These are phyloP conservation scores for Penaeus monodon DNA, from an alignment of 2,888 invertebrate genomes.

Conservation along the genomic window DNA sequence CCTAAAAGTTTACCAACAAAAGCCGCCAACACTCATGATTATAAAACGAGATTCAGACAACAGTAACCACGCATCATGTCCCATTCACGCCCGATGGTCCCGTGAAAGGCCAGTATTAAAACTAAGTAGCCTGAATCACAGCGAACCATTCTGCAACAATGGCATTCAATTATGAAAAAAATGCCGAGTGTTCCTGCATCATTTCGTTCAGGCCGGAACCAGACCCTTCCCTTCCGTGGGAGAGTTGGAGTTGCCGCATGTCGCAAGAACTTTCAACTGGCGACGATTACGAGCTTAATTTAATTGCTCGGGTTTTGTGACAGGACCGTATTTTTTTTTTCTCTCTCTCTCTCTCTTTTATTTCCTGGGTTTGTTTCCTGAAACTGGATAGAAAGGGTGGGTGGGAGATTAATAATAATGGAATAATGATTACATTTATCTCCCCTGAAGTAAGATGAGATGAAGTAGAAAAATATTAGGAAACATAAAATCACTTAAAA, in stretches of 20 bases:
- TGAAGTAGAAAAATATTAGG: too few species aligned
- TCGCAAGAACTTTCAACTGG: not conserved
- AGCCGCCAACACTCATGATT: too few species aligned
- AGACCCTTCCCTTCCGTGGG: slow-evolving; percentile 9
- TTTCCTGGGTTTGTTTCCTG: too few species aligned
- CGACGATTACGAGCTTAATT: not conserved
- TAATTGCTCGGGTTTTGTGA: too few species aligned
- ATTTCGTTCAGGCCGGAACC: slow-evolving; percentile 32
- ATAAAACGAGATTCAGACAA: not conserved
- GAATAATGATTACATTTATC: too few species aligned
- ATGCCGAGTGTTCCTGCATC: slow-evolving; percentile 6
- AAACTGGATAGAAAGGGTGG: too few species aligned
- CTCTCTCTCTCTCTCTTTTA: too few species aligned
- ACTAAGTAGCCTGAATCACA: slow-evolving; percentile 14
- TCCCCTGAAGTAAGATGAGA: too few species aligned
- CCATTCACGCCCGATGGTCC: slow-evolving; percentile 22
- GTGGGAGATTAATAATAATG: too few species aligned
- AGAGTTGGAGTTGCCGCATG: not conserved
- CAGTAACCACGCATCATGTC: not conserved
- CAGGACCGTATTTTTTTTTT: too few species aligned
- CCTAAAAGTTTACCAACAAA: too few species aligned
- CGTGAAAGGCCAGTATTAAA: slow-evolving; percentile 14
- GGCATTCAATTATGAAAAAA: slow-evolving; percentile 18
- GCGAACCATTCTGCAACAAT: slow-evolving; percentile 28
- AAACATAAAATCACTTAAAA: too few species aligned